Conservation (phyloP, 1,140 invertebrate species). For the Trachelipus rathkii region DNA sequence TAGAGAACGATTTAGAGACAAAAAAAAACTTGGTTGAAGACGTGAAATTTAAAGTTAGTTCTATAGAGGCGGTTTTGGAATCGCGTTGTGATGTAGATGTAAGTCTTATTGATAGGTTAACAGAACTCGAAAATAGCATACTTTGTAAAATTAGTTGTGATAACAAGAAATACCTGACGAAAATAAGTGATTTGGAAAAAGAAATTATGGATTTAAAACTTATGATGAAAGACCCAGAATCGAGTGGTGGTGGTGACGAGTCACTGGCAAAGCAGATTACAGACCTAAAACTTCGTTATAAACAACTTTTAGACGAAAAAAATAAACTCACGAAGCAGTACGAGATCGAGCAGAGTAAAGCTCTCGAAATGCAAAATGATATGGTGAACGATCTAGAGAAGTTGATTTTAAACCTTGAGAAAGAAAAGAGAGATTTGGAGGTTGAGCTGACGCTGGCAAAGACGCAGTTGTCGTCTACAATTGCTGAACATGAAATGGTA, state of each 20-base stretch:
- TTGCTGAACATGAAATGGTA: not conserved
- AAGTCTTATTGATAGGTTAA: conserved; percentile 16
- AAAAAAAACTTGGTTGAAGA: conserved; percentile 46
- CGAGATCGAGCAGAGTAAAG: conserved; percentile 39
- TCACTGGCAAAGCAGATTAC: conserved; percentile 20
- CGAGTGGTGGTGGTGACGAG: not conserved
- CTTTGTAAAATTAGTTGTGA: not conserved
- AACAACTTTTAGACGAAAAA: conserved; percentile 44
- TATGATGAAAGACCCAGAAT: not conserved
- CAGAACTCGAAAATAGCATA: not conserved
- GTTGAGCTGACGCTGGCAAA: conserved; percentile 19
- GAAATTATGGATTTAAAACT: not conserved
- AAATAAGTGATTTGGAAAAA: conserved; percentile 18
- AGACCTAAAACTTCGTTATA: conserved; percentile 29
- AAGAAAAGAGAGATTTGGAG: conserved; percentile 32
- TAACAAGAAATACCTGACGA: not conserved
- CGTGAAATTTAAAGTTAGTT: conserved; percentile 43
- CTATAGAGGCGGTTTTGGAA: conserved; percentile 25
- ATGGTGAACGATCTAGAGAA: conserved; percentile 44
- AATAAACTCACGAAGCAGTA: conserved; percentile 36
- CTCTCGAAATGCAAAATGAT: conserved; percentile 39
- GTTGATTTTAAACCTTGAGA: conserved; percentile 37
- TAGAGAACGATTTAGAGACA: conserved; percentile 34
- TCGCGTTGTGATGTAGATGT: not conserved
- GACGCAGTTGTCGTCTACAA: not conserved